Percentiles rank a stretch among this genome's conserved stretches.
Evolutionary conservation across 2,113 vertebrate genomes (phyloP).

Genomic region (Okapia johnstoni): DNA sequence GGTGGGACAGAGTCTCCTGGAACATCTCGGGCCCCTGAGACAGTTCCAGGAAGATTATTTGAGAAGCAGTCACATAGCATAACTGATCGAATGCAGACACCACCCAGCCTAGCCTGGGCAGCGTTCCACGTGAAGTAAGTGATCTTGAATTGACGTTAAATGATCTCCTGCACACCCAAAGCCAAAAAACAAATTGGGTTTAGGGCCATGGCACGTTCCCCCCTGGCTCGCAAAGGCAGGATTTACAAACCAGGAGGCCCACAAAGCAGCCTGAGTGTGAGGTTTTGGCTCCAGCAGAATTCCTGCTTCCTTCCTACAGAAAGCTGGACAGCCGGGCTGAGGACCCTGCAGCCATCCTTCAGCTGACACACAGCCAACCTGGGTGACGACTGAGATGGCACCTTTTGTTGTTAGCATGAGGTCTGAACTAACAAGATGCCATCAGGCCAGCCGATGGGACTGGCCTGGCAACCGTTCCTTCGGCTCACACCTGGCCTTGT

Average conservation of each 20-base stretch:
- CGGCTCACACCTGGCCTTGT: neutral
- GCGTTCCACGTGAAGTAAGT: neutral
- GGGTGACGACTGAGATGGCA: fast-evolving
- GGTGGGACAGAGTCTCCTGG: neutral
- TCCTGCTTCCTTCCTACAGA: neutral
- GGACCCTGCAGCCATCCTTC: neutral
- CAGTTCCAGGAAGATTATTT: neutral
- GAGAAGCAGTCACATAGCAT: neutral
- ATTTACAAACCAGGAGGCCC: neutral
- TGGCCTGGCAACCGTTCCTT: neutral
- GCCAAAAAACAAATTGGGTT: neutral
- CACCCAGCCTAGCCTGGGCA: neutral
- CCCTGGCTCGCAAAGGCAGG: neutral
- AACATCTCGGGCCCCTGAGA: neutral
- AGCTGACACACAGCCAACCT: neutral
- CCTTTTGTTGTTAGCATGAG: neutral
- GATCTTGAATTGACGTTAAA: neutral
- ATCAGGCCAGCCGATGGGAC: neutral
- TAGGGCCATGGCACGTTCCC: neutral
- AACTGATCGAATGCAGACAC: neutral
- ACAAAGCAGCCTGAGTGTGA: neutral
- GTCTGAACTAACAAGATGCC: neutral
- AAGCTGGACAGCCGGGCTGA: neutral
- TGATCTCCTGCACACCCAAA: neutral
- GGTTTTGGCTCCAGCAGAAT: neutral